These are phyloP conservation scores for Sebastes alutus DNA, from an alignment of 2,797 vertebrate genomes.

Conservation along the genomic window DNA sequence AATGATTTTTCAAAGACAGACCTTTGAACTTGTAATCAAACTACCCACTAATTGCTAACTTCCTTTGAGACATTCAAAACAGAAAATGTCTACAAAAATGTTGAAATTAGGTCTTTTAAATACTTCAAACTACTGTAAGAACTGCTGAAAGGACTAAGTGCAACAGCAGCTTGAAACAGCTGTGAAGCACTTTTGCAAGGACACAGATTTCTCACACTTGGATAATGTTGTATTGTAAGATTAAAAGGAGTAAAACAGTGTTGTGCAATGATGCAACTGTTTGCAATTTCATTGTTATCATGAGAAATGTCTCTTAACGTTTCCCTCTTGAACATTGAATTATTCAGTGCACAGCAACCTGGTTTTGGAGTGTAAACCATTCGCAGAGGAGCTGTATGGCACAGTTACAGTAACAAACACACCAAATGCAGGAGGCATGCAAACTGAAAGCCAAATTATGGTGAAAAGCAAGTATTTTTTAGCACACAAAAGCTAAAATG, in stretches of 20 bases:
- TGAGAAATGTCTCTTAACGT: conserved; percentile 46
- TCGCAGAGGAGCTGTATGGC: conserved; percentile 14
- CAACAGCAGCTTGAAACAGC: not conserved
- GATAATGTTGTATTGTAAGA: conserved; percentile 26
- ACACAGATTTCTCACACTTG: conserved; percentile 23
- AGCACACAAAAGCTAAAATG: conserved; percentile 5
- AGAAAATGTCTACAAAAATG: not conserved
- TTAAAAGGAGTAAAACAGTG: conserved; percentile 32
- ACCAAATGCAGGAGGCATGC: not conserved
- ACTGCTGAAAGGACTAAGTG: not conserved
- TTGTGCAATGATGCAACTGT: conserved; percentile 67
- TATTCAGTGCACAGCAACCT: conserved; percentile 57
- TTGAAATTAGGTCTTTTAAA: not conserved
- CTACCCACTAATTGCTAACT: not conserved
- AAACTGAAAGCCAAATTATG: not conserved
- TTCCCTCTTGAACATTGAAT: conserved; percentile 47
- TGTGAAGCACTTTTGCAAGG: not conserved
- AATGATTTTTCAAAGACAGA: not conserved
- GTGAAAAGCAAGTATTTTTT: not conserved
- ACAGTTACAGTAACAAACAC: conserved; percentile 27
- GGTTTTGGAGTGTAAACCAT: conserved; percentile 32
- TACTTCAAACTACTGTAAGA: not conserved
- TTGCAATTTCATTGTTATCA: conserved; percentile 64
- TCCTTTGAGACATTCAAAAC: not conserved
- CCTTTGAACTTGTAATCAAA: conserved; percentile 1